Conservation (phyloP, 1,140 invertebrate species). For the Dysdera silvatica region DNA sequence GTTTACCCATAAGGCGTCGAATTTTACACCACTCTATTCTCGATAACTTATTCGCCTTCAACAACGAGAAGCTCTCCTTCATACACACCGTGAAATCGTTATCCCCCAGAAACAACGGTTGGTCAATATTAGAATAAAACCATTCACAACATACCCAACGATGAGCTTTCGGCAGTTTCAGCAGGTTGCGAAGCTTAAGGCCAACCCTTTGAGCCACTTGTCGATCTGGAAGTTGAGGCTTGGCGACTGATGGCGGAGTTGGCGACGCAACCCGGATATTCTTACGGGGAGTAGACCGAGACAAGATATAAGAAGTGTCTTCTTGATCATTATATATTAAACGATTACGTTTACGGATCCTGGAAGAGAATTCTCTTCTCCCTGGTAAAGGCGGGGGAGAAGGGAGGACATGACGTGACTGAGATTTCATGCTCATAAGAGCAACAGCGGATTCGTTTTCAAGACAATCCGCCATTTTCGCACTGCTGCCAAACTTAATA, state of each 20-base stretch:
- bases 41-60: slow-evolving; percentile 75
- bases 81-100: slow-evolving; percentile 95
- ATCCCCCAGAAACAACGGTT: slow-evolving; percentile 83
- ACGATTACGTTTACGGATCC: slow-evolving; percentile 32
- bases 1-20: slow-evolving; percentile 92
- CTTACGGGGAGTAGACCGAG: slow-evolving; percentile 42
- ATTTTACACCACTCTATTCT: slow-evolving; percentile 94
- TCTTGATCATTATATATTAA: slow-evolving; percentile 35
- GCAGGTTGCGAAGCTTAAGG: slow-evolving; percentile 81
- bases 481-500: slow-evolving; percentile 16
- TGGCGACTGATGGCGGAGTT: slow-evolving; percentile 10
- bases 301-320: slow-evolving; percentile 30
- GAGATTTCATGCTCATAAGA: slow-evolving; percentile 28
- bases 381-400: slow-evolving; percentile 18
- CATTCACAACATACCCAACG: slow-evolving; percentile 99
- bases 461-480: slow-evolving; percentile 30
- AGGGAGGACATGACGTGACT: slow-evolving; percentile 18
- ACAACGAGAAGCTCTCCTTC: slow-evolving; percentile 85
- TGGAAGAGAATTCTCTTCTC: slow-evolving; percentile 25
- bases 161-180: slow-evolving; percentile 96
- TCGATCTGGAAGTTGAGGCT: slow-evolving; percentile 43
- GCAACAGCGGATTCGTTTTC: slow-evolving; percentile 29
- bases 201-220: slow-evolving; percentile 78
- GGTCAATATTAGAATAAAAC: slow-evolving; percentile 97
- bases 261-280: slow-evolving; percentile 26